phyloP scores from a whole-genome alignment of 53 echinoderm and acorn worm genomes.

The Echinarachnius parma region DNA sequence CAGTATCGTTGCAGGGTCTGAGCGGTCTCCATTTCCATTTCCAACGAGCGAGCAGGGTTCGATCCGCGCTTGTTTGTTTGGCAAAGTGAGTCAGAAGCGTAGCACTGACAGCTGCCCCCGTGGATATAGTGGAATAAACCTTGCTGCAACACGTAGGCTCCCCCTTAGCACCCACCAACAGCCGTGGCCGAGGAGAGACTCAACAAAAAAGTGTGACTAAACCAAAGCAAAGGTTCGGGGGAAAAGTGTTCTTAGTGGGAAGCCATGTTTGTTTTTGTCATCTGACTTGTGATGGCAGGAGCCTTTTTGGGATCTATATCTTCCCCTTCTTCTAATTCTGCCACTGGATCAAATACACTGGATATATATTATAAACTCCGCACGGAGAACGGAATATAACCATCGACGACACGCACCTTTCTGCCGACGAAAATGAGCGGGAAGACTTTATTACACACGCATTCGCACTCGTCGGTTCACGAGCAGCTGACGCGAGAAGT shows the following conservation, averaged over 20 bases:
- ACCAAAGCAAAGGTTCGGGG: background rate
- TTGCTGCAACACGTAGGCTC: slow-evolving; percentile 15
- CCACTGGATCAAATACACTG: slow-evolving; percentile 37
- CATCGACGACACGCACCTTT: background rate
- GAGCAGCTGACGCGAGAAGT: slow-evolving; percentile 58
- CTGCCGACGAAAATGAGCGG: slow-evolving; percentile 26
- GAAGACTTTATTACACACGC: slow-evolving; percentile 36
- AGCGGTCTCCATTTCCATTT: background rate
- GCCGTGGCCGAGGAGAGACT: background rate
- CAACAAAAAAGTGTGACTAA: slow-evolving; percentile 39
- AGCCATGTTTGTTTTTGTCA: slow-evolving; percentile 50
- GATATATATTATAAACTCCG: slow-evolving; percentile 28
- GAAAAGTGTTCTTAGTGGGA: slow-evolving; percentile 14
- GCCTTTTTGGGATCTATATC: too few species aligned
- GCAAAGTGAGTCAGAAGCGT: slow-evolving; percentile 29
- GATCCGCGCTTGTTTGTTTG: slow-evolving; percentile 8
- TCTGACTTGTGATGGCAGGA: slow-evolving; percentile 38
- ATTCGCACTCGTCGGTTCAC: slow-evolving; percentile 53
- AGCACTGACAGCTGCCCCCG: slow-evolving; percentile 36
- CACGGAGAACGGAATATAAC: slow-evolving; percentile 19
- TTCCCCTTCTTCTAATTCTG: background rate
- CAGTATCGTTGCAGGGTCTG: too few species aligned
- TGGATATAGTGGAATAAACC: slow-evolving; percentile 9
- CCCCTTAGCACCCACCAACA: slow-evolving; percentile 26
- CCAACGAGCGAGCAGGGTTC: slow-evolving; percentile 3